A percentile compares a stretch with the other conserved stretches of the same genome.
phyloP scores from a whole-genome alignment of 1,140 invertebrate species.

The Lepidotrigona ventralis region DNA sequence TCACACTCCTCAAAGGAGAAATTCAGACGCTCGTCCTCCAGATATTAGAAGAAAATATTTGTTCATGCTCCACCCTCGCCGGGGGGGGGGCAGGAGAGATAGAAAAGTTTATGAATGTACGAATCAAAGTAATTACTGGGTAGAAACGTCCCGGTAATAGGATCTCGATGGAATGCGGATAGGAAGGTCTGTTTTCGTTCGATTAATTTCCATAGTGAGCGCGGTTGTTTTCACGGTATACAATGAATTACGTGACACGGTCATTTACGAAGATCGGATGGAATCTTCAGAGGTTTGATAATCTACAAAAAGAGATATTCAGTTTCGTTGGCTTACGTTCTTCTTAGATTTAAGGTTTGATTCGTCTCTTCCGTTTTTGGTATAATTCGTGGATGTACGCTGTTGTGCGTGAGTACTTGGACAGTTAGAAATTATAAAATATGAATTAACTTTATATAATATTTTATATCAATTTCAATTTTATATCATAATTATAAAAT shows the following conservation, averaged over 20 bases:
- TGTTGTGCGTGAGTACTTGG: too few species aligned
- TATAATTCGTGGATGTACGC: too few species aligned
- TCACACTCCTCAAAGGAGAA: conserved; percentile 49
- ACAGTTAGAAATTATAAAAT: too few species aligned
- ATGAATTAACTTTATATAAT: too few species aligned
- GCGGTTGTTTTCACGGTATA: too few species aligned
- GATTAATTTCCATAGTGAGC: background rate
- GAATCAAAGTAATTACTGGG: conserved; percentile 25
- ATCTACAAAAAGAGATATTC: background rate
- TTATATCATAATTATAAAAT: too few species aligned
- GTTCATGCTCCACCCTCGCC: background rate
- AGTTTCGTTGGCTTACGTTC: background rate
- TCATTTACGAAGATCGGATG: background rate
- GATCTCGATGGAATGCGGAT: background rate
- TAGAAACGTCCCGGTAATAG: background rate
- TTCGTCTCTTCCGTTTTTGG: background rate
- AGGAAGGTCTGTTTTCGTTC: background rate
- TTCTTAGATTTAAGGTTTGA: background rate
- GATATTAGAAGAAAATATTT: conserved; percentile 50
- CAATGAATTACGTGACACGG: background rate
- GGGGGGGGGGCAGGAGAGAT: too few species aligned
- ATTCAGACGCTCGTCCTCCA: background rate
- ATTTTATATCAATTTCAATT: too few species aligned
- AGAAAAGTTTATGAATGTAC: background rate
- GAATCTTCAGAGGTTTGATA: background rate